Base-by-base conservation (phyloP, 2,113 vertebrate species). In the Mustela lutreola region DNA sequence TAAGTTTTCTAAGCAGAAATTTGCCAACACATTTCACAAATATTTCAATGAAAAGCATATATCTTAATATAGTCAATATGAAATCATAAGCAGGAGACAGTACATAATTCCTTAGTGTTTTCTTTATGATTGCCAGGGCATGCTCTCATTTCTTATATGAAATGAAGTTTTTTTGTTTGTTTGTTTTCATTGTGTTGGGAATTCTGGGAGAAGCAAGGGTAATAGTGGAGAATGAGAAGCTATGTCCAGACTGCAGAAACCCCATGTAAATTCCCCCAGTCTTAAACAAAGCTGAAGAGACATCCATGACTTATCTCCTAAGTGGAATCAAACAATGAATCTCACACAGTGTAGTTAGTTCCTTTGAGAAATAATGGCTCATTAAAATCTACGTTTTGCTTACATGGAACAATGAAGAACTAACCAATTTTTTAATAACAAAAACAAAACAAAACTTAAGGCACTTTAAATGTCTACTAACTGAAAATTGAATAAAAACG, bases 21-120 rank as follows among this genome's bases (percentile, higher is more conserved):
- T 89, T 53, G 56, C 89, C 88, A 89, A 92, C 75, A 95, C 97
- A 93, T 36, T 98, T 97, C 93, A 97, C 76, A 98, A 97, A 91
- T 97, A 97, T 94, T 98, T 96, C 42, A 96, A 91, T 73, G 60
- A 81, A 96, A 98, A 98, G 86, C 78, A 94, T 79, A 94, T 83
- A 24, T 24, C 31, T 89, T 87, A n/a, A 79, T 39, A 39, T 16
- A n/a, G 4, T 71, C 73, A n/a, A 3, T 50, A 45, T 80, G 24
- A 93, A 78, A 63, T 82, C 83, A 76, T 60, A 96, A 83, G 5
- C 4, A 26, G 36, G 12, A 95, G 24, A 92, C 10, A 83, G 50
- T 53, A 36, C 10, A 93, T 18, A 67, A 50, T 67, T 42, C 15
- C n/a, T 81, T 82, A 42, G 2, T 80, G 4, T 67, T 96, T 91